Evolutionary conservation across 2,888 invertebrate species (phyloP).

Genomic region (Coremacera marginata): DNA sequence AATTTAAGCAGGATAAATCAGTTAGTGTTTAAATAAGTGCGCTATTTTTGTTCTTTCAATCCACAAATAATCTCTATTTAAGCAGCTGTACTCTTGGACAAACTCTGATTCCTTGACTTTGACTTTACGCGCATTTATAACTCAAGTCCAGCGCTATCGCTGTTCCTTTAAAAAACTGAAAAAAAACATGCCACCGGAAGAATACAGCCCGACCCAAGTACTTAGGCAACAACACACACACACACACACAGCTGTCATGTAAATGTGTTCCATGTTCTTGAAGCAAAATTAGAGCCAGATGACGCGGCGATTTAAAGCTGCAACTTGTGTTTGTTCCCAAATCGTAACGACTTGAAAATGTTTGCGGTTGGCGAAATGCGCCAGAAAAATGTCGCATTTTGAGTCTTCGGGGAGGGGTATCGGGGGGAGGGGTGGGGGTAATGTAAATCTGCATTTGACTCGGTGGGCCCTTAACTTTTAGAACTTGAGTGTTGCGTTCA

Average conservation of each 20-base stretch:
- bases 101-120: slow-evolving; percentile 1
- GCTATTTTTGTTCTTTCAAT: neutral
- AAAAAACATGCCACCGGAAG: no score
- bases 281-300: no score
- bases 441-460: slow-evolving; percentile 20
- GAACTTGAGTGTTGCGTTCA: neutral
- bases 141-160: neutral
- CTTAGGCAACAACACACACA: neutral
- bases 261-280: neutral
- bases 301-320: no score
- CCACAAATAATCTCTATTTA: neutral
- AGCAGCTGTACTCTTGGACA: slow-evolving; percentile 17
- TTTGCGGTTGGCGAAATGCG: slow-evolving; percentile 22
- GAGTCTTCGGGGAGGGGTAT: no score
- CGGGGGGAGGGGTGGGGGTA: no score
- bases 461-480: neutral
- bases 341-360: slow-evolving; percentile 25
- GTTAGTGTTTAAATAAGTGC: no score
- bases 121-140: neutral
- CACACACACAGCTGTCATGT: slow-evolving; percentile 4
- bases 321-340: neutral
- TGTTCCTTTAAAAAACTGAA: no score
- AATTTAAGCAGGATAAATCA: no score
- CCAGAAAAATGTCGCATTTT: no score
- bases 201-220: no score